Conservation (phyloP, 2,888 invertebrate genomes). For the Euphydryas editha region DNA sequence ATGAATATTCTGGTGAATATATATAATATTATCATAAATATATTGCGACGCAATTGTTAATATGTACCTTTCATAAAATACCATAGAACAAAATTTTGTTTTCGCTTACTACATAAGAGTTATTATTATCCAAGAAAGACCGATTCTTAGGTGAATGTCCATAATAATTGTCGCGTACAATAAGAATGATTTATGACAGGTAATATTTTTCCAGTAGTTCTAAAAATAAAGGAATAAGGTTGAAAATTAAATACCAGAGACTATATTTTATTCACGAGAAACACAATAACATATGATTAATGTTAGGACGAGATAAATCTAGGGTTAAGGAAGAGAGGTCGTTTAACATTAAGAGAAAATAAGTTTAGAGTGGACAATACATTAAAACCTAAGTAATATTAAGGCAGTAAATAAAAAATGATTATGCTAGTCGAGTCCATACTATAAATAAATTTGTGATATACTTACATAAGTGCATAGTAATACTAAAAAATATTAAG, state of each 20-base stretch:
- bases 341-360: not conserved
- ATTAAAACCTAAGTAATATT: not conserved
- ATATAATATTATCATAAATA: no score
- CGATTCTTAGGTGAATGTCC: not conserved
- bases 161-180: slow-evolving; percentile 12
- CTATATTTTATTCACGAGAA: not conserved
- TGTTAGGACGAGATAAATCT: slow-evolving; percentile 14
- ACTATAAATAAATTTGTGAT: no score
- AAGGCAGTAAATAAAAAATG: not conserved
- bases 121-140: not conserved
- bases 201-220: not conserved
- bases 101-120: not conserved
- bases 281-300: slow-evolving; percentile 14
- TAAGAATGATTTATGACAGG: not conserved
- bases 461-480: no score
- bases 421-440: no score
- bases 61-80: no score
- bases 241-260: not conserved
- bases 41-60: no score
- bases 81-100: not conserved
- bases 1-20: no score
- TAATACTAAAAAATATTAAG: no score
- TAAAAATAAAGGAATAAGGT: not conserved
- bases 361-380: slow-evolving; percentile 6
- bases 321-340: slow-evolving; percentile 7